Base-by-base conservation (phyloP, 2,797 vertebrate species). In the Macropodus opercularis region DNA sequence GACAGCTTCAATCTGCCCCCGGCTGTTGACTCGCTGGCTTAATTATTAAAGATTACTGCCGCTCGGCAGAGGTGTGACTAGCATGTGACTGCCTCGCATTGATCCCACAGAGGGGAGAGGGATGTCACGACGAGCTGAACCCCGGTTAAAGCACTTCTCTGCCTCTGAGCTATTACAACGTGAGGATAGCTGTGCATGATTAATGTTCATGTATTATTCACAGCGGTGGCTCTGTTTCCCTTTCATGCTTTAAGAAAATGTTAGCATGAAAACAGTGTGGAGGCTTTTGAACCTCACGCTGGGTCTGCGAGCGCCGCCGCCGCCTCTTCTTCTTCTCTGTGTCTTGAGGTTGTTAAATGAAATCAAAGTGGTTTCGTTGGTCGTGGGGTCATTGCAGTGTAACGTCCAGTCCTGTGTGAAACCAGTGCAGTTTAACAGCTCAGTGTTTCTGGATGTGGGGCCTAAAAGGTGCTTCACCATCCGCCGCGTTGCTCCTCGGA, bases 151-250 rank as follows among this genome's bases (percentile, higher is more conserved):
- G 43, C 49, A 1, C 11, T 50, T 50, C 38, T 75, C 68, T 61
- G 42, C 77, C 81, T 72, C n/a, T 0, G 59, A 86, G 85, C 80
- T 24, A 14, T 65, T 58, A 62, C 75, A 75, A 48, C 32, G 51
- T 63, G 56, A 44, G 53, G 64, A 48, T 47, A 51, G 63, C 53
- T 54, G 32, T 80, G 79, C 82, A 77, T 81, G 73, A 83, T 84
- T 84, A 81, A 85, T 83, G 57, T 59, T 77, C 77, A 84, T 87
- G 70, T 82, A 63, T 87, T 84, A 88, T 88, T 87, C 75, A 83
- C 55, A 0, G 36, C 42, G 0, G 10, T 21, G 56, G 35, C 62
- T 62, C 72, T 79, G 77, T 79, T 74, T 77, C 49, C 17, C 69
- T 84, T 80, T 83, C 58, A 82, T 57, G 77, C 76, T 67, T 81